Percentiles rank a stretch among this genome's conserved stretches.
Evolutionary conservation across 2,113 vertebrate species (phyloP).

Genomic region (Megalops atlanticus): DNA sequence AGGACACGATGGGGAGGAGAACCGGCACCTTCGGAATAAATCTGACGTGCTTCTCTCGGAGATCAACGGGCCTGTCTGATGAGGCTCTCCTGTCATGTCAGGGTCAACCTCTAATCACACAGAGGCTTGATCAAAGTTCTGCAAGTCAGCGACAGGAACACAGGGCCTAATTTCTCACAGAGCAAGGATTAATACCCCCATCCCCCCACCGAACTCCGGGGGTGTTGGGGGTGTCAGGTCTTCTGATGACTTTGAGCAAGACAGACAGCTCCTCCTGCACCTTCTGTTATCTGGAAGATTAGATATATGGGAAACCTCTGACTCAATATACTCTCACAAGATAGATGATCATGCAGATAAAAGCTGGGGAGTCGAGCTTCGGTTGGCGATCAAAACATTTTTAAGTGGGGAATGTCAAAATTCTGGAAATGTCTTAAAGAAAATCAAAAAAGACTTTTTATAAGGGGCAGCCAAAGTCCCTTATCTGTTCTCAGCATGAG

Average conservation of each 20-base stretch:
- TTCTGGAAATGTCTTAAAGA: slow-evolving; percentile 42
- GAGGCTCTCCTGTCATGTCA: slow-evolving; percentile 62
- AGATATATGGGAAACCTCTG: slow-evolving; percentile 54
- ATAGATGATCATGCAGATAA: slow-evolving; percentile 59
- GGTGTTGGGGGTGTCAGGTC: slow-evolving; percentile 40
- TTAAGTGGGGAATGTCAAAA: slow-evolving; percentile 44
- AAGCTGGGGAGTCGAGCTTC: slow-evolving; percentile 55
- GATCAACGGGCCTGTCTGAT: neutral
- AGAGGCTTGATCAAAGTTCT: slow-evolving; percentile 31
- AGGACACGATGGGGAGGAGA: slow-evolving; percentile 56
- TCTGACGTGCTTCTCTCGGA: slow-evolving; percentile 38
- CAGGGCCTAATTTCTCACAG: slow-evolving; percentile 64
- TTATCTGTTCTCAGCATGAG: too few relatives aligned
- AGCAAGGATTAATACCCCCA: slow-evolving; percentile 60
- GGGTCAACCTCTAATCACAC: slow-evolving; percentile 66
- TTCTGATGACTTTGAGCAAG: slow-evolving; percentile 49
- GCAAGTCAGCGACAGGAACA: neutral
- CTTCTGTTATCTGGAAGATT: slow-evolving; percentile 64
- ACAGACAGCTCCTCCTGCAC: slow-evolving; percentile 50
- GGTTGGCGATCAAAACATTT: slow-evolving; percentile 63
- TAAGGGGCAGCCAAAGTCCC: too few relatives aligned
- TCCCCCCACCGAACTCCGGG: slow-evolving; percentile 39
- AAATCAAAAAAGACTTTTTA: too few relatives aligned
- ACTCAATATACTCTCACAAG: slow-evolving; percentile 47
- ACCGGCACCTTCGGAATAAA: slow-evolving; percentile 63